phyloP scores from a whole-genome alignment of 2,888 invertebrate genomes.

The Endomychus coccineus region DNA sequence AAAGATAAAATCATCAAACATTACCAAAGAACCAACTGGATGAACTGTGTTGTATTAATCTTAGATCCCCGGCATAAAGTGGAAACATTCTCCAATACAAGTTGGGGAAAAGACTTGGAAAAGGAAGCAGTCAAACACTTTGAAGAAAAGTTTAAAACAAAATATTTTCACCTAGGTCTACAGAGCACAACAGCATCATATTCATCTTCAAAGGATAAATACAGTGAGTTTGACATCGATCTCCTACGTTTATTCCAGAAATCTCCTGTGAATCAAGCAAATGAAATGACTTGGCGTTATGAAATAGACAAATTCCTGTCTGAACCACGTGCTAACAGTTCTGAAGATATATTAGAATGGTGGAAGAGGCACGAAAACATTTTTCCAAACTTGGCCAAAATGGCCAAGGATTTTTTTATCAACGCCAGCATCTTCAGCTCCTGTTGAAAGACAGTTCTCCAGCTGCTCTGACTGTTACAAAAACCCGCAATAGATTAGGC shows the following conservation, averaged over 20 bases:
- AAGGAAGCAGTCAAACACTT: too few relatives aligned
- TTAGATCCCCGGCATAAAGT: conserved; percentile 23
- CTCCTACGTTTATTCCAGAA: conserved; percentile 8
- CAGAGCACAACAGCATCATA: too few relatives aligned
- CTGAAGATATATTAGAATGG: conserved; percentile 19
- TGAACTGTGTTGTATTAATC: conserved; percentile 19
- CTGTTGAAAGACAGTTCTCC: conserved; percentile 20
- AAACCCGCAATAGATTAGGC: conserved; percentile 12
- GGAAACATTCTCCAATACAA: conserved; percentile 18
- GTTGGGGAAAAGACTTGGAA: conserved; percentile 20
- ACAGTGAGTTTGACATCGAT: conserved; percentile 5
- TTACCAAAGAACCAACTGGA: conserved; percentile 17
- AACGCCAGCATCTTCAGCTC: too few relatives aligned
- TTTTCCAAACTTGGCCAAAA: conserved; percentile 18
- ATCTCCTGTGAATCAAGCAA: conserved; percentile 1
- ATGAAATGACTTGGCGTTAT: conserved; percentile 18
- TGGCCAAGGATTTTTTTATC: conserved; percentile 20
- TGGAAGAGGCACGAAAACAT: conserved; percentile 16
- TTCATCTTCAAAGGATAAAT: too few relatives aligned
- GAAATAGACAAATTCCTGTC: conserved; percentile 20
- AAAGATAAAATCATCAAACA: conserved; percentile 15
- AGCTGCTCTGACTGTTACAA: conserved; percentile 18
- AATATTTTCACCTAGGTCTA: too few relatives aligned
- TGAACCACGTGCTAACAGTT: conserved; percentile 16
- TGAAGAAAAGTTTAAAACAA: too few relatives aligned